phyloP scores from a whole-genome alignment of 1,140 invertebrate genomes.

The Drosophila parvula region DNA sequence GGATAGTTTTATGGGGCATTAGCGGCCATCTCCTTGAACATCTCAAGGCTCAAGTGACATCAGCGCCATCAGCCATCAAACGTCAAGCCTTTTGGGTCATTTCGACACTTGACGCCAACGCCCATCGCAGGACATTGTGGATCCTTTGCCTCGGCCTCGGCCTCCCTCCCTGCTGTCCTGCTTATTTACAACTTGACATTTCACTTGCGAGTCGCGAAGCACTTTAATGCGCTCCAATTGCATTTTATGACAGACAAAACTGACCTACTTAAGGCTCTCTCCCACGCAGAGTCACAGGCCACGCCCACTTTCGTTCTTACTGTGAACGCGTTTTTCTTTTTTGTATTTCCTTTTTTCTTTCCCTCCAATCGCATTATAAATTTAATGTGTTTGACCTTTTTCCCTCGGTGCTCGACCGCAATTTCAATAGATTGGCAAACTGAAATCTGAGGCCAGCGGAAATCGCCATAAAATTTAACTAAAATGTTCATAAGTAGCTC shows the following conservation, averaged over 20 bases:
- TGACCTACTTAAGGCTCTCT: slow-evolving; percentile 74
- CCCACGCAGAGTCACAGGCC: slow-evolving; percentile 14
- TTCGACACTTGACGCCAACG: slow-evolving; percentile 43
- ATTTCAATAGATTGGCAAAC: slow-evolving; percentile 78
- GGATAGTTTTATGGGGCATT: slow-evolving; percentile 6
- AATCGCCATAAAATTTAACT: slow-evolving; percentile 76
- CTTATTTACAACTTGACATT: slow-evolving; percentile 79
- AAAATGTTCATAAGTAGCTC: slow-evolving; percentile 76
- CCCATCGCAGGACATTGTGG: slow-evolving; percentile 23
- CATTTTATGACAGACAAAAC: slow-evolving; percentile 78
- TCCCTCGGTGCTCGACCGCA: slow-evolving; percentile 60
- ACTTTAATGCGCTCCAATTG: slow-evolving; percentile 78
- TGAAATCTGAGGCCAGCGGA: slow-evolving; percentile 52
- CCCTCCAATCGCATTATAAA: slow-evolving; percentile 74
- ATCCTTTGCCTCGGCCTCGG: slow-evolving; percentile 16
- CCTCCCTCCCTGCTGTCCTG: slow-evolving; percentile 12
- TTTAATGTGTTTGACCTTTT: slow-evolving; percentile 79
- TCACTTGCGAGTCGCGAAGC: slow-evolving; percentile 72
- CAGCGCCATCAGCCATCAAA: slow-evolving; percentile 27
- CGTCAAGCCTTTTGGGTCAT: slow-evolving; percentile 43
- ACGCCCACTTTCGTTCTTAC: slow-evolving; percentile 11
- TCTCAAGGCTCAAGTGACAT: slow-evolving; percentile 25
- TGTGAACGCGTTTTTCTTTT: neutral
- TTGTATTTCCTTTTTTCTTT: slow-evolving; percentile 1
- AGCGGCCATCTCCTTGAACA: slow-evolving; percentile 10